Evolutionary conservation across 2,113 vertebrate species (phyloP), one percentile per base, ranked within the genome.

Genomic region (Upupa epops): DNA sequence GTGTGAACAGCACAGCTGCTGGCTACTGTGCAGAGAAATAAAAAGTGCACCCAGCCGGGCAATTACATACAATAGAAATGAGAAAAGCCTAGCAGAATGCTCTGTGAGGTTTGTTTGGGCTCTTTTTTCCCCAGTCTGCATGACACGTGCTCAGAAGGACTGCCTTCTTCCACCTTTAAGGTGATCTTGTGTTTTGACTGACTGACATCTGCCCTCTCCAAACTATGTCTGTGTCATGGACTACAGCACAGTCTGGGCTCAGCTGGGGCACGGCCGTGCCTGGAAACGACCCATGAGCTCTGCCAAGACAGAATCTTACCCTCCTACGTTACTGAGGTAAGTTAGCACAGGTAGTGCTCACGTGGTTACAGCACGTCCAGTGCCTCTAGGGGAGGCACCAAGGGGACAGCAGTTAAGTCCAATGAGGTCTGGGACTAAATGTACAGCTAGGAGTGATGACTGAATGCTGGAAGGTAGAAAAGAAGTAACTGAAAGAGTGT

Each of bases 371-470:
- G 55, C 18, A 28, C 49, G 91, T 77, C 37, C 79, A 63, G 21
- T 17, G 58, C 79, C 65, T 86, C 66, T n/a, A n/a, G n/a, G n/a
- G n/a, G n/a, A n/a, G n/a, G n/a, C n/a, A n/a, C n/a, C n/a, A n/a
- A 55, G 74, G 82, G 40, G 76, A 89, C 45, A 86, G 87, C 64
- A 54, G 88, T n/a, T 8, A 74, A 76, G 54, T 68, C 28, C 94
- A 88, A 95, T 93, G 91, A 96, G 89, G 76, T 69, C 59, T 72
- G 91, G 83, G 95, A 91, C 82, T 80, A 40, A 77, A 91, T 64
- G 60, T 32, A 60, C 48, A 42, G 85, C 63, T 49, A 7, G 45
- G 87, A 91, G 59, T 61, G 31, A 83, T 8, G 61, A 36, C 46
- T 86, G 75, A 70, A 69, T 5, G 82, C 85, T 85, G 91, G 48